Percentiles rank a stretch among this genome's conserved stretches.
Conservation (phyloP, 2,113 vertebrate species). For the Corythornis cristatus region DNA sequence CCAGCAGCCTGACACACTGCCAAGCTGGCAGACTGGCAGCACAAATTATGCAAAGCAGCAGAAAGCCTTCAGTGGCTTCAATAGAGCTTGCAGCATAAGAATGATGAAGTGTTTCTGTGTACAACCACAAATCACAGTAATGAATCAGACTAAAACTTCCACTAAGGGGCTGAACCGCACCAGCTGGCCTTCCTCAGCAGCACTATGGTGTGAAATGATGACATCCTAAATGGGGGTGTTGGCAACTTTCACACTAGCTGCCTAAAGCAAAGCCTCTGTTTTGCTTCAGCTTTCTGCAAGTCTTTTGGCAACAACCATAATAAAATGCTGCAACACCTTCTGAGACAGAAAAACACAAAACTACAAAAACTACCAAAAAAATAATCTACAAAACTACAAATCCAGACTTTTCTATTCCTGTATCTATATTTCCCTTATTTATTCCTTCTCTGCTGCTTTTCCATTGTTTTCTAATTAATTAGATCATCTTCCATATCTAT, state of each 20-base stretch:
- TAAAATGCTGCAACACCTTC: not conserved
- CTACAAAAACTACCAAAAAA: no score
- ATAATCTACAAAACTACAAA: not conserved
- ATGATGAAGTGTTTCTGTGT: conserved; percentile 75
- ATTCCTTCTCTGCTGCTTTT: not conserved
- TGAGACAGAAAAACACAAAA: not conserved
- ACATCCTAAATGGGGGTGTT: conserved; percentile 48
- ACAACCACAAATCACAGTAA: conserved; percentile 76
- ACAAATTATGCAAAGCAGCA: conserved; percentile 74
- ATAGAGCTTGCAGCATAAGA: conserved; percentile 60
- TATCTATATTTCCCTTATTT: no score
- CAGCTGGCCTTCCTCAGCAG: conserved; percentile 71
- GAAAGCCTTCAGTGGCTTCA: conserved; percentile 69
- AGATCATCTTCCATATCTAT: not conserved
- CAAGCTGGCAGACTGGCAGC: conserved; percentile 67
- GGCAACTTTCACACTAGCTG: conserved; percentile 20
- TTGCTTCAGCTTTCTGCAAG: not conserved
- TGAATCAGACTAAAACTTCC: conserved; percentile 76
- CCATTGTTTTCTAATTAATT: not conserved
- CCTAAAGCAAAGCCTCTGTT: conserved; percentile 28
- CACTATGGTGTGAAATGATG: conserved; percentile 57
- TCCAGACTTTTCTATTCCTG: not conserved
- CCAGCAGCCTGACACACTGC: conserved; percentile 62
- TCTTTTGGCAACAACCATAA: not conserved
- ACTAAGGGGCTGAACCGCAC: conserved; percentile 67